Conservation (phyloP, 2,113 vertebrate genomes). For the Melanotaenia duboulayi region DNA sequence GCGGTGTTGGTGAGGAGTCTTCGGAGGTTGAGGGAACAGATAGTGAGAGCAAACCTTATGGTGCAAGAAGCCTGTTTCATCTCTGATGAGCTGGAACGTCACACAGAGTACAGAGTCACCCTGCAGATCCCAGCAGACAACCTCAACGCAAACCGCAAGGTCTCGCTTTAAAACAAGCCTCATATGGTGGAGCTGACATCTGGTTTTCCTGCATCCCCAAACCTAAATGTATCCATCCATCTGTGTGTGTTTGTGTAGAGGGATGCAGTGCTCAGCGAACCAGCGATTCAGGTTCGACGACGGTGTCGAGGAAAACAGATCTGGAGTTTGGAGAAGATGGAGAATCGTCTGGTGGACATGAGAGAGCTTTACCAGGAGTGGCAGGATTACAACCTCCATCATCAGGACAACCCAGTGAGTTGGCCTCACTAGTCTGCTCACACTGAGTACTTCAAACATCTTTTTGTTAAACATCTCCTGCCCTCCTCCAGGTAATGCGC, state of each 20-base stretch:
- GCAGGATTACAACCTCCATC: slow-evolving; percentile 90
- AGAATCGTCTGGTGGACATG: slow-evolving; percentile 96
- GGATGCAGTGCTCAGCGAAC: slow-evolving; percentile 94
- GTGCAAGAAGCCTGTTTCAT: slow-evolving; percentile 96
- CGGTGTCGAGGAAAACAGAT: slow-evolving; percentile 96
- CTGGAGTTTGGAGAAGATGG: slow-evolving; percentile 97
- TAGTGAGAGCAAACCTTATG: slow-evolving; percentile 92
- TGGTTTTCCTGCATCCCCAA: neutral
- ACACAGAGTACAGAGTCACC: slow-evolving; percentile 95
- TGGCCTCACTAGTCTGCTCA: neutral
- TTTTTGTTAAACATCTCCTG: fast-evolving
- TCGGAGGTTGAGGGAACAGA: slow-evolving; percentile 91
- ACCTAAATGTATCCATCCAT: neutral
- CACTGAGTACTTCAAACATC: neutral
- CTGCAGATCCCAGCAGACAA: slow-evolving; percentile 96
- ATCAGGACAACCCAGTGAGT: slow-evolving; percentile 90
- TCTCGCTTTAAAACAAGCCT: slow-evolving; percentile 39
- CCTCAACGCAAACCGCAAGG: slow-evolving; percentile 97
- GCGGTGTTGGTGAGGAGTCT: slow-evolving; percentile 91
- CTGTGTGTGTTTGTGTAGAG: slow-evolving; percentile 78
- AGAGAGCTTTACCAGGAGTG: slow-evolving; percentile 98
- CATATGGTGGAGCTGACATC: neutral
- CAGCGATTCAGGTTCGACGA: slow-evolving; percentile 94
- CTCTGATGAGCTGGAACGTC: slow-evolving; percentile 87
- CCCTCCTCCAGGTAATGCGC: slow-evolving; percentile 83